Conservation (phyloP, 2,888 invertebrate species). For the Drosophila aldrichi region DNA sequence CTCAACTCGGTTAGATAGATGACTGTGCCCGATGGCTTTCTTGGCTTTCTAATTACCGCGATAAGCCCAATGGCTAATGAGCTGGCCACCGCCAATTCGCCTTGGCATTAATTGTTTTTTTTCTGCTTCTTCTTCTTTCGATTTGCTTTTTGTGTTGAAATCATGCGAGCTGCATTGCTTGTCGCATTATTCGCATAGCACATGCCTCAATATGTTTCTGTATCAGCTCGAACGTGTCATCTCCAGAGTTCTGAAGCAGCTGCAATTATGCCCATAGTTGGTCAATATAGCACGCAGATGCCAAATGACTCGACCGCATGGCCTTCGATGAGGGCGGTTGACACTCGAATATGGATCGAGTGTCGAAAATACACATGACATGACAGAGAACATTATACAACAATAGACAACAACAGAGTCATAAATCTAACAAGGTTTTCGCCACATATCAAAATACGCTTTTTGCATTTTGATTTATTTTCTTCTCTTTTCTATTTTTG, state of each 20-base stretch:
- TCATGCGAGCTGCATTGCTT: slow-evolving; percentile 34
- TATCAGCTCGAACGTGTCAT: slow-evolving; percentile 51
- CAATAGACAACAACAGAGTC: slow-evolving; percentile 36
- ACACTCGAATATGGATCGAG: slow-evolving; percentile 8
- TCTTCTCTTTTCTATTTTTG: slow-evolving; percentile 20
- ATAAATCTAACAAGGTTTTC: slow-evolving; percentile 41
- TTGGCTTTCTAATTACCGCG: slow-evolving; percentile 50
- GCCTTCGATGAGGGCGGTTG: slow-evolving; percentile 45
- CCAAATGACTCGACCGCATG: slow-evolving; percentile 42
- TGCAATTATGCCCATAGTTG: slow-evolving; percentile 37
- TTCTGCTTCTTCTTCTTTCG: background rate
- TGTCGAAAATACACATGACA: background rate
- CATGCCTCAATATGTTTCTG: slow-evolving; percentile 18
- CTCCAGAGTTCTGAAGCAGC: slow-evolving; percentile 36
- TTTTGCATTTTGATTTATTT: slow-evolving; percentile 12
- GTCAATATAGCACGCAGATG: slow-evolving; percentile 58
- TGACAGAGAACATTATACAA: background rate
- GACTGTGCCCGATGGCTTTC: slow-evolving; percentile 34
- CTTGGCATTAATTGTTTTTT: slow-evolving; percentile 55
- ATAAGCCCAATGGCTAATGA: slow-evolving; percentile 30
- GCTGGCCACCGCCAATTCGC: slow-evolving; percentile 39
- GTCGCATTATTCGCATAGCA: slow-evolving; percentile 54
- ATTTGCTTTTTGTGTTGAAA: slow-evolving; percentile 11
- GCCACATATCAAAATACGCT: slow-evolving; percentile 25
- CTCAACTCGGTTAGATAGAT: slow-evolving; percentile 22